Evolutionary conservation across 2,113 vertebrate species (phyloP).

Genomic region (Etia nguti): DNA sequence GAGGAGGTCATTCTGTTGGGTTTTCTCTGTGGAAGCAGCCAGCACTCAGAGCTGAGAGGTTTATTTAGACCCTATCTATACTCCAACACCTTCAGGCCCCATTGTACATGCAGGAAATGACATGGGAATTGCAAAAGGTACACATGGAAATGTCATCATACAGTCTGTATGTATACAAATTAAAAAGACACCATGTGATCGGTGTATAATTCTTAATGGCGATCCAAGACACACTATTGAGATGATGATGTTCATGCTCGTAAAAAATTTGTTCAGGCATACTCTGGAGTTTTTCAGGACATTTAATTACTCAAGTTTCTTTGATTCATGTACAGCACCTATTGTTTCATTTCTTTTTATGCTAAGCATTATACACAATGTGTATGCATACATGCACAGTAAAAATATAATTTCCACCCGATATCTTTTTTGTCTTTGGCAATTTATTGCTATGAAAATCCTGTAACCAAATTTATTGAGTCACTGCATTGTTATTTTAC

Average conservation of each 20-base stretch:
- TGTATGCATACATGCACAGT: not conserved
- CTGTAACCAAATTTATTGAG: fast-evolving
- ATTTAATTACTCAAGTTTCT: not conserved
- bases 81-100: not conserved
- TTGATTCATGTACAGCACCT: fast-evolving
- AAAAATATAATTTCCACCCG: not conserved
- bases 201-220: not conserved
- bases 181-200: not conserved
- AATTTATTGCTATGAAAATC: not conserved
- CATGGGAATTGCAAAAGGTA: not conserved
- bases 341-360: not conserved
- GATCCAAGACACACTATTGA: not conserved
- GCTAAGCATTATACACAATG: fast-evolving
- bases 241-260: not conserved
- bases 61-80: slow-evolving; percentile 4
- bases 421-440: not conserved
- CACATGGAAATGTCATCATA: not conserved
- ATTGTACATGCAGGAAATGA: not conserved
- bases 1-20: not conserved
- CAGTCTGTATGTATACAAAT: not conserved
- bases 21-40: not conserved
- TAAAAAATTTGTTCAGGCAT: not conserved
- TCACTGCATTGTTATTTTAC: not conserved
- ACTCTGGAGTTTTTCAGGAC: not conserved
- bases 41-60: not conserved